phyloP scores from a whole-genome alignment of 2,797 vertebrate genomes.

The Betta splendens region DNA sequence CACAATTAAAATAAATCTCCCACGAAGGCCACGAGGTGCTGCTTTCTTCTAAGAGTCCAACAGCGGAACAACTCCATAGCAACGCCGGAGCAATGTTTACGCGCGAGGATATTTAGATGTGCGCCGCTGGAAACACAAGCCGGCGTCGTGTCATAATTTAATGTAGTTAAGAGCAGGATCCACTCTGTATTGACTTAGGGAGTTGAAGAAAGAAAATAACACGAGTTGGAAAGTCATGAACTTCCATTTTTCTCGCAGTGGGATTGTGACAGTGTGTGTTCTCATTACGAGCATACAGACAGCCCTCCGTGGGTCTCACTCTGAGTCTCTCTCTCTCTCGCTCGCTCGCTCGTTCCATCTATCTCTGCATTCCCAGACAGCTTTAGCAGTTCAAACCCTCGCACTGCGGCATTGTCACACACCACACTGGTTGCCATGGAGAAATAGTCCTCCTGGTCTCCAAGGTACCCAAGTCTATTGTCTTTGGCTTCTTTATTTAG shows the following conservation, averaged over 20 bases:
- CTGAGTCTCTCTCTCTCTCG: conserved; percentile 60
- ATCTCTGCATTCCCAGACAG: conserved; percentile 82
- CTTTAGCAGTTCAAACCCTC: conserved; percentile 80
- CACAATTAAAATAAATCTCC: conserved; percentile 74
- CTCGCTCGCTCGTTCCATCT: conserved; percentile 61
- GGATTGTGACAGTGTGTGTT: conserved; percentile 79
- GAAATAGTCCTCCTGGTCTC: conserved; percentile 87
- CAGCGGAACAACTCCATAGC: conserved; percentile 67
- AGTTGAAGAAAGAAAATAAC: conserved; percentile 63
- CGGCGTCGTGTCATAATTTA: conserved; percentile 62
- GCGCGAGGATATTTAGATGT: conserved; percentile 58
- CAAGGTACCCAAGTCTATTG: conserved; percentile 86
- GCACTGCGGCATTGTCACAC: conserved; percentile 83
- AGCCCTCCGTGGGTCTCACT: conserved; percentile 68
- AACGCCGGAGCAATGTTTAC: conserved; percentile 66
- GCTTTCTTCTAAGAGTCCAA: conserved; percentile 60
- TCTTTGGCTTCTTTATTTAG: conserved; percentile 87
- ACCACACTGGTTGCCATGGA: conserved; percentile 85
- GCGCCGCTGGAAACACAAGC: conserved; percentile 62
- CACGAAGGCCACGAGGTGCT: conserved; percentile 57
- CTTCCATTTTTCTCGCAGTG: conserved; percentile 71
- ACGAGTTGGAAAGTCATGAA: conserved; percentile 76
- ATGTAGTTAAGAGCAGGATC: conserved; percentile 47
- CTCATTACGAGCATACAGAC: conserved; percentile 74
- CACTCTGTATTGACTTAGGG: conserved; percentile 59